A percentile compares a stretch with the other conserved stretches of the same genome.
These are phyloP conservation scores for Anadara kagoshimensis DNA, from an alignment of 1,140 invertebrate genomes.

Conservation along the genomic window DNA sequence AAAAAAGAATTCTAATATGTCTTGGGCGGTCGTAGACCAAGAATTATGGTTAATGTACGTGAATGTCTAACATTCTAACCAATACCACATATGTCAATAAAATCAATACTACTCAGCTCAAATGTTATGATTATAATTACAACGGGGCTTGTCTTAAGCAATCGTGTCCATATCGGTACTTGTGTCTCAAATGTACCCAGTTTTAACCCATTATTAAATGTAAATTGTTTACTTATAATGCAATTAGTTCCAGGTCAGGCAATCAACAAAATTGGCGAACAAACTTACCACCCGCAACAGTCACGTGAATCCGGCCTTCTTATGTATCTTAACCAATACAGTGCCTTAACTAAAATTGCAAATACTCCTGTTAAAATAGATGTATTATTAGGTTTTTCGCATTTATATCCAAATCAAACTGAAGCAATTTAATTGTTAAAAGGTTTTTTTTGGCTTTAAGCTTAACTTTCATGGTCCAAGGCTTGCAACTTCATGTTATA, in stretches of 20 bases:
- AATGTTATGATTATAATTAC: conserved; percentile 16
- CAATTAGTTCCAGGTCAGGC: background rate
- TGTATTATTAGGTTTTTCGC: background rate
- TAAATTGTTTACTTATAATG: background rate
- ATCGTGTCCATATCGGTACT: background rate
- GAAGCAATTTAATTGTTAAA: background rate
- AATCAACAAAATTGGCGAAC: background rate
- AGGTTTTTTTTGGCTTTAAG: conserved; percentile 14
- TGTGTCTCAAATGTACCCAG: background rate
- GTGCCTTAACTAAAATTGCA: too few species aligned
- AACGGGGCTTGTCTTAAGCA: background rate
- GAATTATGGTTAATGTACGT: conserved; percentile 9
- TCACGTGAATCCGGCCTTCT: background rate
- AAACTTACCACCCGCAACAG: background rate
- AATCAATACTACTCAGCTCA: too few species aligned
- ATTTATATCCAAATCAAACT: background rate
- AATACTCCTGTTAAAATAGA: background rate
- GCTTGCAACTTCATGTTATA: background rate
- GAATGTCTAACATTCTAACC: background rate
- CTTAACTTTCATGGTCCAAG: conserved; percentile 16
- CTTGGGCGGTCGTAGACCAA: background rate
- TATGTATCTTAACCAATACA: background rate
- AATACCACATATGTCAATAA: background rate
- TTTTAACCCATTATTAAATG: background rate
- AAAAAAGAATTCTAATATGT: too few species aligned